Evolutionary conservation across 2,113 vertebrate species (phyloP), one percentile per base, ranked within the genome.

Genomic region (Mus pahari): DNA sequence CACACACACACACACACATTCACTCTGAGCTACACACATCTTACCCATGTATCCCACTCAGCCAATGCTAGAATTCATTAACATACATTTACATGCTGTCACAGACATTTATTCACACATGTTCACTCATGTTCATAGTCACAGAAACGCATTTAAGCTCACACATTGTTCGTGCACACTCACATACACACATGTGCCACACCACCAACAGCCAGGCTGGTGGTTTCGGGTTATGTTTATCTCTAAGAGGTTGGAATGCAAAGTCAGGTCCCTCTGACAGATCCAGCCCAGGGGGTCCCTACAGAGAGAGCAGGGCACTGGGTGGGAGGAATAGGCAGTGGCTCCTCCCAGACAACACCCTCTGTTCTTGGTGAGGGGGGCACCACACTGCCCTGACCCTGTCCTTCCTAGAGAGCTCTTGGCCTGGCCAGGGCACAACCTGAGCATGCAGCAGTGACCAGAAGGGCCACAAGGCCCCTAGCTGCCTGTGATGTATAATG

Each of bases 101-200:
- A 12, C 14, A 22, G 36, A 48, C 55, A 13, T 66, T 14, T 48
- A 66, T 48, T 68, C 62, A 33, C 83, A 66, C 5, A 28, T 66
- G 82, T 86, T 66, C 42, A 20, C 64, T 73, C 31, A 42, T 31
- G 64, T 64, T 64, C 55, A 19, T 7, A 75, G 26, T 53, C 58
- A 31, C 74, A 28, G 75, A 71, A 45, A 28, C 14, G 28, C 42
- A 14, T 75, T n/a, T 20, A 20, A 70, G 73, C 26, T 28, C 24
- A 8, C 33, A 16, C 0, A 5, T 13, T 0, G 12, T 31, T 13
- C 0, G 12, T 31, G 3, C 10, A 1, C 28, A 13, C 19, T 58
- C 33, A 22, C 26, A 22, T 62, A 84, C 11, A n/a, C n/a, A 24
- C 48, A 36, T 8, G 20, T 50, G n/a, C 36, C 24, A 10, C 14